Evolutionary conservation across 2,113 vertebrate species (phyloP).

Genomic region (Phaetusa simplex): DNA sequence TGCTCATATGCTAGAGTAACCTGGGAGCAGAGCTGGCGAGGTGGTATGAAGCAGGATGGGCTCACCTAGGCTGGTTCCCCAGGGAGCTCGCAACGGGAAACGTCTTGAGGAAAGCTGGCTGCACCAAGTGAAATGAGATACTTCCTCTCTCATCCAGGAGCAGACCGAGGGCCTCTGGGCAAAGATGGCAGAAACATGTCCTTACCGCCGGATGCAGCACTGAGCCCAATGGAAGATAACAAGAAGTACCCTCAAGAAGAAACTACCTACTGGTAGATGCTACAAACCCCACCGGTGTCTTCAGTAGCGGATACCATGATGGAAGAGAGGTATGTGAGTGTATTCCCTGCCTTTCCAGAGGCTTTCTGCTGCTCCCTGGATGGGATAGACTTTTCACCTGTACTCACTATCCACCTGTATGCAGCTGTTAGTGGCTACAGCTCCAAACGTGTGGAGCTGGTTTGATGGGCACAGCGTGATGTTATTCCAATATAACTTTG

Average conservation of each 20-base stretch:
- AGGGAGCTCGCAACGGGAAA: background rate
- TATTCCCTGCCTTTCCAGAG: background rate
- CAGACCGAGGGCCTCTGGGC: background rate
- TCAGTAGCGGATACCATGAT: background rate
- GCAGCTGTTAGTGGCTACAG: too few species aligned
- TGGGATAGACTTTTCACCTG: background rate
- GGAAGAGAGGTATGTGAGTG: background rate
- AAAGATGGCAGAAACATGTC: background rate
- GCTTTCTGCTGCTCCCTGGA: background rate
- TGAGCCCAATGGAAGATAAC: background rate
- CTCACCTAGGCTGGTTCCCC: background rate
- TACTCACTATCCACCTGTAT: too few species aligned
- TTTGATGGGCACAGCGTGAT: accelerated
- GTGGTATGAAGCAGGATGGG: background rate
- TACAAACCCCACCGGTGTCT: background rate
- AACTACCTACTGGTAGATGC: background rate
- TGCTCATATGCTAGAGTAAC: background rate
- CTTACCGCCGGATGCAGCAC: background rate
- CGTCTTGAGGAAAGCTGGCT: background rate
- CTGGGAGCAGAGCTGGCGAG: background rate
- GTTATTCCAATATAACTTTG: background rate
- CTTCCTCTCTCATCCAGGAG: background rate
- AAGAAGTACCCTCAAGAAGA: background rate
- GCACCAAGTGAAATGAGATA: background rate
- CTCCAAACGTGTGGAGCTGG: background rate